phyloP scores from a whole-genome alignment of 2,888 invertebrate species.

The Netelia fuscicornis region DNA sequence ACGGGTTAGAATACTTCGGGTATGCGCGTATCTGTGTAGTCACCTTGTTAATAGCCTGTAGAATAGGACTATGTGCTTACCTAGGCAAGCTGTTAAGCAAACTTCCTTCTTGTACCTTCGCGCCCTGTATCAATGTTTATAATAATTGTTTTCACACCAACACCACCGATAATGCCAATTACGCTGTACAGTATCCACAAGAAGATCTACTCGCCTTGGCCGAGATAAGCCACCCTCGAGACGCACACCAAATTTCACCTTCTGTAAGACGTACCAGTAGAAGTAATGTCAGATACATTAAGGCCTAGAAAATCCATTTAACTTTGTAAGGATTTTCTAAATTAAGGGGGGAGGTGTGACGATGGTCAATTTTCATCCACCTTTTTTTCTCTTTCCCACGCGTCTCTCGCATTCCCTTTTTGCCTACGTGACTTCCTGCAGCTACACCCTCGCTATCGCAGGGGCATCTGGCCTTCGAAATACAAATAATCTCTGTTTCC shows the following conservation, averaged over 20 bases:
- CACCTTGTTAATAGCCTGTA: background rate
- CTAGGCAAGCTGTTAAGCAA: background rate
- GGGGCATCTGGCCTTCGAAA: too few species aligned
- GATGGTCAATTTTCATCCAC: too few species aligned
- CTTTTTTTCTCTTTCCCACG: too few species aligned
- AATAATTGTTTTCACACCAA: slow-evolving; percentile 29
- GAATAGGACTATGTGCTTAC: slow-evolving; percentile 10
- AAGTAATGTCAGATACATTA: background rate
- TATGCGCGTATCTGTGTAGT: slow-evolving; percentile 23
- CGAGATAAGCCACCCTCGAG: background rate
- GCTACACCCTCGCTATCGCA: too few species aligned
- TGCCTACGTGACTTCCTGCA: too few species aligned
- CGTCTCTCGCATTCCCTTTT: too few species aligned
- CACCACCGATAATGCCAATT: slow-evolving; percentile 4
- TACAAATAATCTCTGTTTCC: too few species aligned
- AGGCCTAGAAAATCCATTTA: slow-evolving; percentile 4
- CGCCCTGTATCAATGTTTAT: slow-evolving; percentile 3
- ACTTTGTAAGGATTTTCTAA: too few species aligned
- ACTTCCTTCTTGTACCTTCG: background rate
- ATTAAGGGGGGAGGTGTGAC: too few species aligned
- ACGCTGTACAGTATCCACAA: background rate
- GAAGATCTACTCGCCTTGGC: background rate
- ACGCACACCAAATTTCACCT: too few species aligned
- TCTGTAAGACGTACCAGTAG: background rate
- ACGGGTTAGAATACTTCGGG: slow-evolving; percentile 1